Evolutionary conservation across 1,140 invertebrate species (phyloP), one percentile per base, ranked within the genome.

Genomic region (Pygmarrhopalites habei): DNA sequence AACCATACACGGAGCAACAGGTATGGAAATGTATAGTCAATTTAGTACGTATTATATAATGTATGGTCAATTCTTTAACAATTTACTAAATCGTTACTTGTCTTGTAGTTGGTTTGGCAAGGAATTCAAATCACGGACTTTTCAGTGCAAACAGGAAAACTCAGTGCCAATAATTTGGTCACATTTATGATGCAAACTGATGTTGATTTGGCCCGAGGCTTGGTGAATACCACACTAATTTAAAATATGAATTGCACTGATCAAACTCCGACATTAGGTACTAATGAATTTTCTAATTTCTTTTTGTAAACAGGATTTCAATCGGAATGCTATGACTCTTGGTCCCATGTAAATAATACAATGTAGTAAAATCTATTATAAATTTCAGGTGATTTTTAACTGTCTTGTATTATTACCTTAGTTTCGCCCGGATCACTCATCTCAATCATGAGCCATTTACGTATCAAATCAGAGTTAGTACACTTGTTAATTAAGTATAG

Each of bases 171-270:
- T 62, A 52, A 67, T 32, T 62, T 81, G 15, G 73, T 72, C 55
- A 88, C 86, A 1, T 85, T 82, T 73, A 89, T 87, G 87, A 84
- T 83, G 75, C 82, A 87, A 64, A 87, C 85, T 58, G 82, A 85
- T 25, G 76, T 89, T 28, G 84, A 89, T 68, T 72, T 90, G n/a
- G 83, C 84, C 0, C 79, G 86, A n/a, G 88, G 88, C 3, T 79
- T 89, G n/a, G n/a, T n/a, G n/a, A n/a, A n/a, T n/a, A n/a, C n/a
- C n/a, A n/a, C n/a, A n/a, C n/a, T n/a, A n/a, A n/a, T n/a, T n/a
- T n/a, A n/a, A n/a, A n/a, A n/a, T n/a, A n/a, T n/a, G n/a, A n/a
- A n/a, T n/a, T n/a, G n/a, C n/a, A n/a, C n/a, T n/a, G n/a, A n/a
- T n/a, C n/a, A n/a, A n/a, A n/a, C n/a, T n/a, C n/a, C n/a, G n/a